These are phyloP conservation scores for Montipora capricornis DNA, from an alignment of 64 coral and sea anemone genomes.

Conservation along the genomic window DNA sequence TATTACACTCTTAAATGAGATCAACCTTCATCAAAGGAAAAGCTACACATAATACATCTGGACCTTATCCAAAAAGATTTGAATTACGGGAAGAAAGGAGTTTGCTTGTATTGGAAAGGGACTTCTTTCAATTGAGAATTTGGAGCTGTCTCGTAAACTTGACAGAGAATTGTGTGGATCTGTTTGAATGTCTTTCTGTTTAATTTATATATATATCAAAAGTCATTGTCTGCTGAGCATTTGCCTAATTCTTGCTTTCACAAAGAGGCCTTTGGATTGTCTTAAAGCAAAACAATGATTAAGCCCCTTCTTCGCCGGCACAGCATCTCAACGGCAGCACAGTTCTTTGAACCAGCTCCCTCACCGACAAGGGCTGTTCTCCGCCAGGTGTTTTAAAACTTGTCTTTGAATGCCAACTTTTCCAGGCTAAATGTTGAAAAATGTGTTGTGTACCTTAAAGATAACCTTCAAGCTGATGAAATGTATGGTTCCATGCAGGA, in stretches of 20 bases:
- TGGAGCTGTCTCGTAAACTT: background rate
- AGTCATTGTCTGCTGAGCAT: background rate
- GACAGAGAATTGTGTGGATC: background rate
- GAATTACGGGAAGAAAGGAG: background rate
- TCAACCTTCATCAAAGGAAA: background rate
- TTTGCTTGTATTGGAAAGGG: background rate
- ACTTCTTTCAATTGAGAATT: background rate
- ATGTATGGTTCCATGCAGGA: slow-evolving; percentile 16
- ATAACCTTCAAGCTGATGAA: background rate
- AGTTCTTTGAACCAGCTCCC: slow-evolving; percentile 48
- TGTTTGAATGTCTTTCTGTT: background rate
- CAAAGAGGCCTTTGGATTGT: slow-evolving; percentile 2
- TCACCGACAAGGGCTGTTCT: slow-evolving; percentile 40
- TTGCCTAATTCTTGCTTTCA: background rate
- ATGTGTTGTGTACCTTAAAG: background rate
- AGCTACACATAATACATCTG: background rate
- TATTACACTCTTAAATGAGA: slow-evolving; percentile 34
- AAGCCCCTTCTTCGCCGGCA: slow-evolving; percentile 50
- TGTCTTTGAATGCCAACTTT: background rate
- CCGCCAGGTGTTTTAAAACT: slow-evolving; percentile 5
- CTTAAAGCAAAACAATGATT: slow-evolving; percentile 5
- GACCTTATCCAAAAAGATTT: slow-evolving; percentile 27
- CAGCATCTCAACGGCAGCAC: slow-evolving; percentile 34
- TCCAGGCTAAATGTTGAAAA: background rate
- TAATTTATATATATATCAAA: background rate